Evolutionary conservation across 1,140 invertebrate species (phyloP), one percentile per base, ranked within the genome.

Genomic region (Zaprionus taronus): DNA sequence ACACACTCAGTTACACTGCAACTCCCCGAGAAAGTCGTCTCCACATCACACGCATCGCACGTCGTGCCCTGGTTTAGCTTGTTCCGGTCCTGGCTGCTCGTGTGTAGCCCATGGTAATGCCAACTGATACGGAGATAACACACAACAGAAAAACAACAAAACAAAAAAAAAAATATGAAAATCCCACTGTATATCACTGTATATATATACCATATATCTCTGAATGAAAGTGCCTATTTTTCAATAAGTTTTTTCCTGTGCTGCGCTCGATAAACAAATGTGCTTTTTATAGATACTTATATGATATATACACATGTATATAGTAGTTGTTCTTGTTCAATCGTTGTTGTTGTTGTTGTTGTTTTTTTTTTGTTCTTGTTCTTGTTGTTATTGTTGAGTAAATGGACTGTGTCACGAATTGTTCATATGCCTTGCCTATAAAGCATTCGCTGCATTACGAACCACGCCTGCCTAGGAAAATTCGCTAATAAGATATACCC

Each of bases 31-130:
- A 38, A 17, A 17, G 41, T n/a, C 41, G 41, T 47, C 41, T 17
- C 1, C 41, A 47, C 41, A 47, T 47, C 41, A 47, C 41, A 47
- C 41, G 68, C 68, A 71, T 71, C 60, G 38, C 63, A 64, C 73
- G 71, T 76, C 60, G 68, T 71, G 68, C 60, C 68, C 68, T 71
- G 60, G 60, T 63, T 71, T 56, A 71, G 68, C 68, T 71, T 71
- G 68, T 71, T 71, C 60, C 68, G 68, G 68, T 71, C 55, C 44
- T 71, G 60, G 60, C 68, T 55, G 44, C 49, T 38, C 68, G 60
- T 71, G 60, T 64, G 49, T 71, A 53, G 68, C 60, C 68, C 31
- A 64, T 71, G 68, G 68, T 56, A 56, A 64, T 71, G 60, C 60
- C 68, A 60, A 67, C n/a, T 67, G 31, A 44, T 56, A 68, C n/a